These are phyloP conservation scores for Pseudorasbora parva DNA, from an alignment of 2,113 vertebrate genomes.

Conservation along the genomic window DNA sequence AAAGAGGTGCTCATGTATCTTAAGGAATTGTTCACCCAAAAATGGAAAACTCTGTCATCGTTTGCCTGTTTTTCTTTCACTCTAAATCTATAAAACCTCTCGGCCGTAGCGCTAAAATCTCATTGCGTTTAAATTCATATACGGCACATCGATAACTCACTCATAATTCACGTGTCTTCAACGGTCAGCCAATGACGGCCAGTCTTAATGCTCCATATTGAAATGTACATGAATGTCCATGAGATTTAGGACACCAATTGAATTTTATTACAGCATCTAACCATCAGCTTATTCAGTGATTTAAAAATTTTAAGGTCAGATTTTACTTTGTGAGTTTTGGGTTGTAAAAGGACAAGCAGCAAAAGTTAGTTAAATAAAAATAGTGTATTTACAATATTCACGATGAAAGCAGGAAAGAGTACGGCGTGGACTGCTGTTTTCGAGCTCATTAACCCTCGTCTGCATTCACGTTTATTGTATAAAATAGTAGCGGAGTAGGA, in stretches of 20 bases:
- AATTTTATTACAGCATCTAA: too few relatives aligned
- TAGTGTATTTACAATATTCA: too few relatives aligned
- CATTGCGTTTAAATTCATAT: not conserved
- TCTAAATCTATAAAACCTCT: not conserved
- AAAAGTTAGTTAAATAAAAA: too few relatives aligned
- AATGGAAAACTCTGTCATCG: not conserved
- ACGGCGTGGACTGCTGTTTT: too few relatives aligned
- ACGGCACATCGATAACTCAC: not conserved
- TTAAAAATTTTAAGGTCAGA: too few relatives aligned
- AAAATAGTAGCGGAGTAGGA: not conserved
- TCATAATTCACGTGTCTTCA: not conserved
- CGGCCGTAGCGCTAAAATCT: not conserved
- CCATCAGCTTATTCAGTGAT: too few relatives aligned
- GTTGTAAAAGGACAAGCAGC: too few relatives aligned
- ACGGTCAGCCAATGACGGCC: not conserved
- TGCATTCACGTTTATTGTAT: not conserved
- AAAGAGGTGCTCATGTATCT: not conserved
- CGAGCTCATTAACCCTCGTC: not conserved
- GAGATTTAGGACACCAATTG: not conserved
- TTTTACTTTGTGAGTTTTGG: too few relatives aligned
- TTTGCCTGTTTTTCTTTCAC: not conserved
- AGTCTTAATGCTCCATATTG: not conserved
- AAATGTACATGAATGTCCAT: not conserved
- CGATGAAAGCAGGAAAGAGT: too few relatives aligned
- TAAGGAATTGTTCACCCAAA: not conserved